Evolutionary conservation across 2,888 invertebrate genomes (phyloP), one percentile per base, ranked within the genome.

Genomic region (Sipha maydis): DNA sequence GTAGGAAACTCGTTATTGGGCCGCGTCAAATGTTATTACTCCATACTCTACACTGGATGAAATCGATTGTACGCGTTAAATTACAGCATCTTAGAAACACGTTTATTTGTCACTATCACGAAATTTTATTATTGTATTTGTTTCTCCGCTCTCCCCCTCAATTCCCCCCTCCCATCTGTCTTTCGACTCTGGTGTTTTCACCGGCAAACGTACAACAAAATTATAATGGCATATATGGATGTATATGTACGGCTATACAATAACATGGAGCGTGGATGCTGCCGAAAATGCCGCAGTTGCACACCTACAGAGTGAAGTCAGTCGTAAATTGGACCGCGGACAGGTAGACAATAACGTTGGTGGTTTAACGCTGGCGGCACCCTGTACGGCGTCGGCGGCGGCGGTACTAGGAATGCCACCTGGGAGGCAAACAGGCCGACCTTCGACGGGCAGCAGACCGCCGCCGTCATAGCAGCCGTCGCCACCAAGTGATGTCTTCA

Each of bases 391-490:
- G 78, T 61, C 79, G 79, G 61, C 48, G 83, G 75, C 75, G 56
- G 67, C 2, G 77, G 56, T 61, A 80, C 79, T 56, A 80, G 86
- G 86, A 88, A 80, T 86, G 86, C 86, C 86, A 88, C 86, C 86
- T 88, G 86, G 80, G 86, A 88, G 86, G 86, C 75, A 41, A 85
- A 80, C 86, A 80, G 56, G 76, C 85, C 86, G 86, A 88, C 86
- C 86, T 88, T 88, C 86, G 80, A 75, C 86, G 48, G 78, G 61
- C 85, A 71, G 56, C 34, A 71, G 56, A 85, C 77, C 85, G 76
- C 85, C 78, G 48, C 54, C 69, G 69, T 78, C 38, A 9, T 41
- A 31, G 21, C 34, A 14, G 77, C 80, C 80, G 28, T 17, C 80
- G 25, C 28, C 67, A 21, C 69, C 85, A 79, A 86, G 69, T 88